Evolutionary conservation across 2,113 vertebrate genomes (phyloP).

Genomic region (Poeciliopsis prolifica): DNA sequence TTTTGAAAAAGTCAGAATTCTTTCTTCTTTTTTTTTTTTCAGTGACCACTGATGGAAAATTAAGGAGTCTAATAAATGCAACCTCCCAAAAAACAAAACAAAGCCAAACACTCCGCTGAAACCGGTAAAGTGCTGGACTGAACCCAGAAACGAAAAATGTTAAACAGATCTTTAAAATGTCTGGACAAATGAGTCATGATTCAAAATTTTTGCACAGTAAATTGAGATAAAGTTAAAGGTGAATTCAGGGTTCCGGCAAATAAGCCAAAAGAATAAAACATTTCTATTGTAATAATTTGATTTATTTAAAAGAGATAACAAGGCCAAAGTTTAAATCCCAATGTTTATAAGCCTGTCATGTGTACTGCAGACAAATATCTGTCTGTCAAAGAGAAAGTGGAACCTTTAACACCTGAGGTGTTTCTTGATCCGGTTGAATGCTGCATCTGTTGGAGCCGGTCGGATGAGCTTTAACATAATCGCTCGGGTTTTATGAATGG

Average conservation of each 20-base stretch:
- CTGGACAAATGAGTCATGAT: no score
- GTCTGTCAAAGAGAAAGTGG: not conserved
- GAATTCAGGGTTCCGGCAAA: not conserved
- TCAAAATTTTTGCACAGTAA: no score
- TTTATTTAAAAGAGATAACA: not conserved
- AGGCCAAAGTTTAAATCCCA: not conserved
- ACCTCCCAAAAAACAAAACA: no score
- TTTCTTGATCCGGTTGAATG: not conserved
- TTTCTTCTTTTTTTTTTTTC: no score
- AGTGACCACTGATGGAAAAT: no score
- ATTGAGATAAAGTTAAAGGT: not conserved
- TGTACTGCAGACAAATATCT: not conserved
- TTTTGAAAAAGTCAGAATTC: no score
- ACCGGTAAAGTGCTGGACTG: no score
- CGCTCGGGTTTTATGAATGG: conserved; percentile 2
- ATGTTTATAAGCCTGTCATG: not conserved
- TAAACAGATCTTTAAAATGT: no score
- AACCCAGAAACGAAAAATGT: no score
- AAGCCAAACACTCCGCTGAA: no score
- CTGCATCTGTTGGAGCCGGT: not conserved
- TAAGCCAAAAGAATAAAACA: not conserved
- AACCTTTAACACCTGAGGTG: no score
- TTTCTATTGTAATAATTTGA: not conserved
- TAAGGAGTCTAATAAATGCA: no score
- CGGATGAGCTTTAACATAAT: not conserved